These are phyloP conservation scores for Serranus cabrilla DNA, from an alignment of 2,797 vertebrate species.

Conservation along the genomic window DNA sequence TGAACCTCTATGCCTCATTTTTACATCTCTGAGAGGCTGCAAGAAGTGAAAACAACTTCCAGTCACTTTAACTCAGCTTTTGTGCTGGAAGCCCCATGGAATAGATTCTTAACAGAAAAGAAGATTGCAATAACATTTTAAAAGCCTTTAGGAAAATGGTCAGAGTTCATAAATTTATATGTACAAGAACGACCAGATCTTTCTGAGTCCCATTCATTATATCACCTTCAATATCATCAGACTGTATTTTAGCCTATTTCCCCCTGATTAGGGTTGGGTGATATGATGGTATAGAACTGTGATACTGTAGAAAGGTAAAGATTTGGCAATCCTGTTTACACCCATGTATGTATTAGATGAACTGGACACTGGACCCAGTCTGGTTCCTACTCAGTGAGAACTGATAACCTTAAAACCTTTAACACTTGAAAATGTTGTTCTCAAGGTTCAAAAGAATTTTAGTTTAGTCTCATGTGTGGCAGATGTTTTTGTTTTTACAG, in stretches of 20 bases:
- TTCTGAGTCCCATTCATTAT: slow-evolving; percentile 29
- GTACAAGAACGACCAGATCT: slow-evolving; percentile 13
- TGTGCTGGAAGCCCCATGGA: slow-evolving; percentile 46
- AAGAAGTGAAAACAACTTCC: slow-evolving; percentile 62
- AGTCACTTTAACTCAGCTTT: slow-evolving; percentile 57
- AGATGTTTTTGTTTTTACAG: too few species aligned
- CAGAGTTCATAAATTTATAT: slow-evolving; percentile 41
- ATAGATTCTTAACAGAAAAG: slow-evolving; percentile 38
- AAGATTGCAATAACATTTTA: slow-evolving; percentile 43
- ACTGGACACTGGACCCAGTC: too few species aligned
- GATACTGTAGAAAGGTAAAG: too few species aligned
- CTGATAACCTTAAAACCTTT: too few species aligned
- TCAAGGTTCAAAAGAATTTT: too few species aligned
- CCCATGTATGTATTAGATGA: too few species aligned
- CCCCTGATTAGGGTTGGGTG: slow-evolving; percentile 21
- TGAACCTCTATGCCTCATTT: slow-evolving; percentile 66
- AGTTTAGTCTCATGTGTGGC: too few species aligned
- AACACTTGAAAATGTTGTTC: too few species aligned
- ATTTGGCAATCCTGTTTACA: too few species aligned
- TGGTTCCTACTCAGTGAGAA: too few species aligned
- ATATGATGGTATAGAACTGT: too few species aligned
- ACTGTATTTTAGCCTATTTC: slow-evolving; percentile 18
- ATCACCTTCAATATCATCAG: slow-evolving; percentile 31
- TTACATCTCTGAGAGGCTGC: slow-evolving; percentile 59
- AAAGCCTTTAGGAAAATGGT: slow-evolving; percentile 46